Base-by-base conservation (phyloP, 2,888 invertebrate genomes). In the Griposia aprilina region DNA sequence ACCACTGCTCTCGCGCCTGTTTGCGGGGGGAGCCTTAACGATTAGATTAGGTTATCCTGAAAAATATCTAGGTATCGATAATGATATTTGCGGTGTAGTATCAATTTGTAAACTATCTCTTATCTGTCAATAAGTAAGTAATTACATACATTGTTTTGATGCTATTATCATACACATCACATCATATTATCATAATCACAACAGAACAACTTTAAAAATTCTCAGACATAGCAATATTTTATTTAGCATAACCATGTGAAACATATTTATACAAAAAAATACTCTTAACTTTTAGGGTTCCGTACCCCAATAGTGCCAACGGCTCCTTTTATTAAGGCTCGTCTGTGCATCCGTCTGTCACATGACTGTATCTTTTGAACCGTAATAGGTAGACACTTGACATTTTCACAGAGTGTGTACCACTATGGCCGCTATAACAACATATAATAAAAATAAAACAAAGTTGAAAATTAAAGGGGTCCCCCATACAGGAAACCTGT, bases 31-130 rank as follows among this genome's bases (percentile, higher is more conserved):
- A 36, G 30, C 30, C 30, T 36, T 4, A 50, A 13, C 36, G 41
- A 78, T 59, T 41, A 78, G 17, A 57, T 57, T 36, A 23, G n/a
- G 23, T n/a, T n/a, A 30, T 26, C 30, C 41, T 45, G 45, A 55
- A 63, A 30, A 30, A 55, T 15, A 55, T 76, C 7, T 45, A 10
- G 7, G 15, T 30, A 30, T 2, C 20, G 48, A 59, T 48, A 45
- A 23, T 11, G 5, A 30, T 5, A 57, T 52, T 26, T 41, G 15
- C 15, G 17, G 17, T 17, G 3, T 23, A 57, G 4, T 76, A 26
- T 41, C 45, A 70, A 48, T 52, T 69, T 62, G 45, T 62, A 7
- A 60, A 62, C 11, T 60, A 11, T 20, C 3, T 55, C 20, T 17
- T 62, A n/a, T 45, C 60, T 20, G 2, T 65, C 17, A 75, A 48